These are phyloP conservation scores for Drosophila eugracilis DNA, from an alignment of 1,140 invertebrate genomes.

Conservation along the genomic window DNA sequence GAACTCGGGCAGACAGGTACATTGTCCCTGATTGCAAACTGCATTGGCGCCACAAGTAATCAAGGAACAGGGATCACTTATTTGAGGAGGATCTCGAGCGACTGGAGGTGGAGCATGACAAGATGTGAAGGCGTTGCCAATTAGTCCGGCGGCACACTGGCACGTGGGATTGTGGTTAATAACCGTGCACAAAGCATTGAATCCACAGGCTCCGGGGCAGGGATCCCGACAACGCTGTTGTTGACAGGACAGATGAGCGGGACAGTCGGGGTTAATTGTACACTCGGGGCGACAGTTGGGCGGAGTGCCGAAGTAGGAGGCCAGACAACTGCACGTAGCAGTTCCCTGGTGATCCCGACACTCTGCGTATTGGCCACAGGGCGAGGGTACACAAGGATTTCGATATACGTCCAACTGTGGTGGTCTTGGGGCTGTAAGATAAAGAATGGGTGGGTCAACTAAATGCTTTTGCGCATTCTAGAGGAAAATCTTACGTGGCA, in stretches of 20 bases:
- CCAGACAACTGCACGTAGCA: constrained; percentile 90
- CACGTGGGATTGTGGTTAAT: constrained; percentile 89
- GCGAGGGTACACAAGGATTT: constrained; percentile 89
- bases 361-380: constrained; percentile 89
- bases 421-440: constrained; percentile 83
- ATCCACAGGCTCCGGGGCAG: constrained; percentile 91
- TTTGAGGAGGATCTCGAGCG: constrained; percentile 34
- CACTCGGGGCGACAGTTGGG: constrained; percentile 92
- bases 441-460: background rate
- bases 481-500: constrained; percentile 87
- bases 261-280: constrained; percentile 89
- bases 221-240: constrained; percentile 92
- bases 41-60: constrained; percentile 89
- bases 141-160: constrained; percentile 86
- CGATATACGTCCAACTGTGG: constrained; percentile 86
- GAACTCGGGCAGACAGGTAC: constrained; percentile 86
- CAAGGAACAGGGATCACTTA: constrained; percentile 86
- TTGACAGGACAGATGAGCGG: constrained; percentile 89
- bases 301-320: constrained; percentile 90
- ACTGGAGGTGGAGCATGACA: constrained; percentile 73
- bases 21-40: constrained; percentile 87
- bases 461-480: background rate
- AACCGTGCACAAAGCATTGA: constrained; percentile 89
- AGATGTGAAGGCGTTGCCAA: constrained; percentile 85
- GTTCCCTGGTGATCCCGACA: constrained; percentile 86